phyloP scores from a whole-genome alignment of 2,797 vertebrate genomes.

The Tinamus major region DNA sequence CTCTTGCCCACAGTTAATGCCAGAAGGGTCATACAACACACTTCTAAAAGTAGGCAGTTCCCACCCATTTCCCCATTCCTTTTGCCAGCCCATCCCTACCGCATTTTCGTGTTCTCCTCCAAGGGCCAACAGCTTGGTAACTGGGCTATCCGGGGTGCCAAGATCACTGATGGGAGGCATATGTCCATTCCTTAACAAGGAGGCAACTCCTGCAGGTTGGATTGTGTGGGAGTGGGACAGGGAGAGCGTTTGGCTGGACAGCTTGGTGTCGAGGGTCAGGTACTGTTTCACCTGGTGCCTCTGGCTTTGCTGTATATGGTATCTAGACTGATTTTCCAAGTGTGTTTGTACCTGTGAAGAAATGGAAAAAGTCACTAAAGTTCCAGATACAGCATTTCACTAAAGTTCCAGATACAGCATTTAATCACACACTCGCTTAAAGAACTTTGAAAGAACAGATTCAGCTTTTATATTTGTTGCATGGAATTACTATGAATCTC shows the following conservation, averaged over 20 bases:
- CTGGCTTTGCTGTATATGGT: conserved; percentile 89
- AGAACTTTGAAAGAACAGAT: background rate
- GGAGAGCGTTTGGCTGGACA: conserved; percentile 81
- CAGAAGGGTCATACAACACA: rapidly evolving
- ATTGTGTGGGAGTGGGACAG: conserved; percentile 80
- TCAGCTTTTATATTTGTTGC: background rate
- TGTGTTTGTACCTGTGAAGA: conserved; percentile 88
- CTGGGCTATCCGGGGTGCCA: conserved; percentile 82
- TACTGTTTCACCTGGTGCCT: conserved; percentile 93
- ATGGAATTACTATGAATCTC: background rate
- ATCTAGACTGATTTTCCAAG: conserved; percentile 89
- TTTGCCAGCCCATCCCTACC: conserved; percentile 73
- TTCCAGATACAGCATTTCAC: background rate
- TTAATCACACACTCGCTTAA: background rate
- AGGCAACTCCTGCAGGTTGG: conserved; percentile 79
- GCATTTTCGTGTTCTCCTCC: conserved; percentile 84
- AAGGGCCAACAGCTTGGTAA: conserved; percentile 85
- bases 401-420: background rate
- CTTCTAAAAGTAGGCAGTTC: background rate
- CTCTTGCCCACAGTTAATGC: background rate
- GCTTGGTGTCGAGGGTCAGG: conserved; percentile 89
- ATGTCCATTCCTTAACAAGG: conserved; percentile 85
- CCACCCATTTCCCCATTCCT: background rate
- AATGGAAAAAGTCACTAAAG: background rate
- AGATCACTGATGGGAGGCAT: conserved; percentile 79